phyloP scores from a whole-genome alignment of 2,888 invertebrate species.

The Crepidodera aurea region DNA sequence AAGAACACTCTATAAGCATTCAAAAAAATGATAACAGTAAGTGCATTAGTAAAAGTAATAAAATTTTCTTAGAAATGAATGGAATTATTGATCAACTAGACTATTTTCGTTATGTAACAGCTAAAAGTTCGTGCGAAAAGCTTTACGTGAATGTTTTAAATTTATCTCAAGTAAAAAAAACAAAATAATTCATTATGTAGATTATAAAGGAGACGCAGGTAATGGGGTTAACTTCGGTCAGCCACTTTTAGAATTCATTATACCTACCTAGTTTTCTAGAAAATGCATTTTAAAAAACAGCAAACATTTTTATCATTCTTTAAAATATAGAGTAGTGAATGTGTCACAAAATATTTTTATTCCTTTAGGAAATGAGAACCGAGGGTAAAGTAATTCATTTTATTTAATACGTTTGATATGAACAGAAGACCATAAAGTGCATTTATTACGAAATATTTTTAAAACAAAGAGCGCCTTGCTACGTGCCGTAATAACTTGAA shows the following conservation, averaged over 20 bases:
- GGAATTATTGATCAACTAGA: too few relatives aligned
- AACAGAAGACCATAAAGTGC: conserved; percentile 1
- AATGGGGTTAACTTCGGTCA: conserved; percentile 6
- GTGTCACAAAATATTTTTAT: not conserved
- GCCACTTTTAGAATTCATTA: not conserved
- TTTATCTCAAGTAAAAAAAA: conserved; percentile 3
- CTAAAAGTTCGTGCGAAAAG: not conserved
- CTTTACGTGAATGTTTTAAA: not conserved
- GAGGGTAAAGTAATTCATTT: not conserved
- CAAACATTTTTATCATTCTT: not conserved
- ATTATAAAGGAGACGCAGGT: conserved; percentile 2
- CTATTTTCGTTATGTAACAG: not conserved
- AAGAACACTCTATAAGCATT: not conserved
- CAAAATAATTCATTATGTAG: conserved; percentile 3
- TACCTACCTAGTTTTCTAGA: not conserved
- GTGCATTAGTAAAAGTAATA: not conserved
- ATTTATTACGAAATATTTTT: conserved; percentile 9
- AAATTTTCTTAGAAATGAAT: too few relatives aligned
- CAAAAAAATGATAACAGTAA: not conserved
- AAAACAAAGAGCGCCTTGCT: conserved; percentile 11
- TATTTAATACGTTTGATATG: conserved; percentile 2
- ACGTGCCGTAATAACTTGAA: conserved; percentile 16
- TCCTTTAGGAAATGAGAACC: not conserved
- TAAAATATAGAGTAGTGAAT: not conserved
- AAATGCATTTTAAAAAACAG: too few relatives aligned